Evolutionary conservation across 2,113 vertebrate genomes (phyloP), one percentile per base, ranked within the genome.

Genomic region (Dipodomys ordii): DNA sequence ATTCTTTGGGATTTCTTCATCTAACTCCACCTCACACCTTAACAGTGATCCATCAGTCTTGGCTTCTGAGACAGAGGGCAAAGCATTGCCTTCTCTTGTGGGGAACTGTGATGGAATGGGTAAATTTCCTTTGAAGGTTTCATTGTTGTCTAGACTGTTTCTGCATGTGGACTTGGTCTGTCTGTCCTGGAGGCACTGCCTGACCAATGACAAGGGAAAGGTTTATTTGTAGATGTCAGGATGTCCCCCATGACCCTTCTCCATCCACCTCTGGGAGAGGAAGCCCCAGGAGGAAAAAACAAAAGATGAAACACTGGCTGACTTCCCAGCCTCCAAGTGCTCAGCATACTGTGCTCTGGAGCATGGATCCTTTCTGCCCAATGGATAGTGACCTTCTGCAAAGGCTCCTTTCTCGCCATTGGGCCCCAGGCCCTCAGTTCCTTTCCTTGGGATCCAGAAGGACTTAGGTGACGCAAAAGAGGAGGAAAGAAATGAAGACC

Each of bases 251-350:
- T 80, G 92, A 90, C 57, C 53, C 69, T 78, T 92, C 67, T 93
- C 78, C 46, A 96, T 90, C 90, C 85, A 96, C 93, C 71, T 85
- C 83, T 57, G 83, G 68, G 88, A 95, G 96, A 97, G 97, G 97
- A 97, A 98, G 87, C 35, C 4, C 19, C 35, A 90, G 85, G 85
- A 96, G 96, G 91, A 95, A 97, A 97, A 97, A 97, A 95, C 96
- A 97, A 87, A 94, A 94, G 64, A 94, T 77, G 57, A 97, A 89
- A 97, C 53, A 9, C 94, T 72, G 96, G 97, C 96, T 81, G 64
- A 76, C 44, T 95, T 96, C 97, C 96, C 78, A 92, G 90, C 91
- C 85, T 92, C 78, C 92, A 73, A 93, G 93, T 0, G n/a, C 49
- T 82, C 77, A 95, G 23, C 44, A 16, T 2, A 0, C 5, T 0